These are phyloP conservation scores for Syngnathoides biaculeatus DNA, from an alignment of 2,113 vertebrate species.

Conservation along the genomic window DNA sequence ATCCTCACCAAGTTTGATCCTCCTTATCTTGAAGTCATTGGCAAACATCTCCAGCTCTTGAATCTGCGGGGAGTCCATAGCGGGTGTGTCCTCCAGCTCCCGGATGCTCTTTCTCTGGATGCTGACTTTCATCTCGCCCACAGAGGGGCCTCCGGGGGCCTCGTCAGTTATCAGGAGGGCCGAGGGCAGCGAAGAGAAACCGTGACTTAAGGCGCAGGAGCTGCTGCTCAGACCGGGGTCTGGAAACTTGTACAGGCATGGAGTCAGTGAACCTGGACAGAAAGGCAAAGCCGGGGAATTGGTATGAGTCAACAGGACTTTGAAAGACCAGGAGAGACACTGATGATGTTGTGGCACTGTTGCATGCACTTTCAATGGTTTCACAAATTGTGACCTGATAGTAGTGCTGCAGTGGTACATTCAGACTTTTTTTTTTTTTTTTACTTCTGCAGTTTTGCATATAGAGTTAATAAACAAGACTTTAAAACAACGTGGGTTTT, in stretches of 20 bases:
- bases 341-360: not conserved
- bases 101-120: conserved; percentile 81
- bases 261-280: conserved; percentile 81
- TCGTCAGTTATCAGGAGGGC: conserved; percentile 82
- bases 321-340: not conserved
- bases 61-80: conserved; percentile 95
- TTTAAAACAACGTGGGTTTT: too few species aligned
- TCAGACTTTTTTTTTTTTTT: too few species aligned
- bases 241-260: conserved; percentile 94
- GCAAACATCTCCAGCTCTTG: conserved; percentile 95
- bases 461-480: too few species aligned
- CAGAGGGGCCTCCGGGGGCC: conserved; percentile 39
- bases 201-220: conserved; percentile 82
- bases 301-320: not conserved
- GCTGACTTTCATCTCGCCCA: conserved; percentile 85
- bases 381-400: too few species aligned
- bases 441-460: too few species aligned
- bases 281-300: not conserved
- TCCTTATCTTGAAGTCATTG: conserved; percentile 93
- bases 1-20: conserved; percentile 89
- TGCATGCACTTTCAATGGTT: too few species aligned
- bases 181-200: conserved; percentile 83
- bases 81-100: conserved; percentile 79
- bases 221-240: conserved; percentile 81
- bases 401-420: too few species aligned